Evolutionary conservation across 2,888 invertebrate genomes (phyloP).

Genomic region (Argyra leucocephala): DNA sequence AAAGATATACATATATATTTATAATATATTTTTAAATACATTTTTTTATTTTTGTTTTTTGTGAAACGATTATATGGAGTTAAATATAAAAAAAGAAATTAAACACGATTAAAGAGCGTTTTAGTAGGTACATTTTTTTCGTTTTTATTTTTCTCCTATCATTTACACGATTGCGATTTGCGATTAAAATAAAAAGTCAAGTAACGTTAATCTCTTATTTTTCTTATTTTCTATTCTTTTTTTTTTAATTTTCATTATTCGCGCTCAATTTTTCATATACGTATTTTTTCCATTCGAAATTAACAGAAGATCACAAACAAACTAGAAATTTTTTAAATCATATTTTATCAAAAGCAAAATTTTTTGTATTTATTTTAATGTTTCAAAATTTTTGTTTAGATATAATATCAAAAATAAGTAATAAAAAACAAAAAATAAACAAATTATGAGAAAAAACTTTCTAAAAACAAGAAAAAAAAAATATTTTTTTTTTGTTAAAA

Average conservation of each 20-base stretch:
- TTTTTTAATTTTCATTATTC: neutral
- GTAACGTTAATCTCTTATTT: neutral
- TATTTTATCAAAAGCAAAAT: neutral
- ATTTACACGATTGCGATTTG: neutral
- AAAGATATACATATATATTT: no score
- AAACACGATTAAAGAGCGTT: neutral
- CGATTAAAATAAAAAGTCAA: neutral
- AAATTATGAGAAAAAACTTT: neutral
- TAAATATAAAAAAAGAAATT: neutral
- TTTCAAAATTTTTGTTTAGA: neutral
- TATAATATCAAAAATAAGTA: neutral
- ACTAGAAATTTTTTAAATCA: neutral
- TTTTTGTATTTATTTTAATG: no score
- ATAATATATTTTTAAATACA: neutral
- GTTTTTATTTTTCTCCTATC: neutral
- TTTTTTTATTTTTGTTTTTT: neutral
- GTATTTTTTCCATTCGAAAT: no score
- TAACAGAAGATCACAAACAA: neutral
- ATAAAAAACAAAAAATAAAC: neutral
- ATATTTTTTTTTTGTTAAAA: neutral
- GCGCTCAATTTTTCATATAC: neutral
- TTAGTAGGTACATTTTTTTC: neutral
- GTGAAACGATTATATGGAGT: neutral
- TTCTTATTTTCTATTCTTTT: neutral
- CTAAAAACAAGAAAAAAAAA: neutral